Evolutionary conservation across 2,797 vertebrate species (phyloP), one percentile per base, ranked within the genome.

Genomic region (Hybognathus amarus): DNA sequence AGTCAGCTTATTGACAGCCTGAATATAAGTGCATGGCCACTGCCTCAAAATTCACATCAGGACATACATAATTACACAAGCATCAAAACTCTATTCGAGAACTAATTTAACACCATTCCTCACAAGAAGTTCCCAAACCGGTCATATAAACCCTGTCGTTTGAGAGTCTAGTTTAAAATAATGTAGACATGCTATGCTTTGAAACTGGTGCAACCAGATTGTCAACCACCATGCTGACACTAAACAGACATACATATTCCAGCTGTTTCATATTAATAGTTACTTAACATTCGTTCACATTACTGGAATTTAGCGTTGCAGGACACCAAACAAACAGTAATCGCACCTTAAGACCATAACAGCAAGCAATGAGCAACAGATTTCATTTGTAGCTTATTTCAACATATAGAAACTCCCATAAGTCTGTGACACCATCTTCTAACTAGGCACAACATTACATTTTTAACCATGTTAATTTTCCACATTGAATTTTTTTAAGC

Each of bases 21-120:
- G 79, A 73, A 88, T 79, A 79, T 87, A 91, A 91, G 90, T 91
- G 90, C 90, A 88, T 89, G 17, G 82, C 59, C 74, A 77, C 69
- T 38, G 81, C 67, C 80, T 82, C 36, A 66, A 45, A 50, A 80
- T 87, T 84, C 80, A 87, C 87, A 87, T 77, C 80, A 66, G 59
- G 69, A 54, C 56, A 82, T 74, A 83, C 50, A 80, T 24, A 73
- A 76, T 70, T 42, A 78, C 69, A 71, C 80, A 79, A 75, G 70
- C 82, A 82, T 56, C n/a, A 90, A 66, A 88, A 92, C 91, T 88
- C 50, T 89, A 87, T 90, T 59, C 2, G 20, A 85, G 2, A 81
- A 80, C 82, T 36, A 45, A 47, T 66, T 63, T 70, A n/a, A 33
- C 52, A 54, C n/a, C n/a, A 30, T 56, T 76, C 18, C 52, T 59